These are phyloP conservation scores for Tetraneura akinire DNA, from an alignment of 1,140 invertebrate genomes.

Conservation along the genomic window DNA sequence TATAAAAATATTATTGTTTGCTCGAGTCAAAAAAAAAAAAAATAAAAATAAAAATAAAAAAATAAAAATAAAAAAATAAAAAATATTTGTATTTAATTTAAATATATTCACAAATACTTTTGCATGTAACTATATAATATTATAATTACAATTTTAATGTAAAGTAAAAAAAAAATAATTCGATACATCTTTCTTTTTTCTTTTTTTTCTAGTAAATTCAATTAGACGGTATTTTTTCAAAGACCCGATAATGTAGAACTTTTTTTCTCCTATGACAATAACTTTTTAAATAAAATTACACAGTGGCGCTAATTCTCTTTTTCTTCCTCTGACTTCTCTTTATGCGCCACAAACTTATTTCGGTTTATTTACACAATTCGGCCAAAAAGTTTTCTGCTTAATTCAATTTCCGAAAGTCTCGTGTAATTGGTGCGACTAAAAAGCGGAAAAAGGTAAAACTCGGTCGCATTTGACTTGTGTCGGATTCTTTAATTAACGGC, in stretches of 20 bases:
- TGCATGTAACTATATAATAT: too few relatives aligned
- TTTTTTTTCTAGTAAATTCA: not conserved
- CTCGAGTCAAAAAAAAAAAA: too few relatives aligned
- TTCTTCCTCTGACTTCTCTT: not conserved
- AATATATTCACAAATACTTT: too few relatives aligned
- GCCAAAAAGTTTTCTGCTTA: constrained; percentile 46
- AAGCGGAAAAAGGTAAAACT: constrained; percentile 46
- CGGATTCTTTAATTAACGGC: constrained; percentile 49
- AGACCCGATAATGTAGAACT: constrained; percentile 12
- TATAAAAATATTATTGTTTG: too few relatives aligned
- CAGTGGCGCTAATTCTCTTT: constrained; percentile 35
- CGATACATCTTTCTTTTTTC: too few relatives aligned
- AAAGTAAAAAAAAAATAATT: not conserved
- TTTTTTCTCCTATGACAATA: constrained; percentile 23
- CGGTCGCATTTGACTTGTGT: constrained; percentile 46
- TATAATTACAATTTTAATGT: too few relatives aligned
- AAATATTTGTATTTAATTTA: too few relatives aligned
- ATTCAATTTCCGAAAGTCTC: constrained; percentile 33
- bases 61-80: too few relatives aligned
- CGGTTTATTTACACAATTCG: constrained; percentile 43
- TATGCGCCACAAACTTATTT: constrained; percentile 34
- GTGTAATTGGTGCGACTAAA: constrained; percentile 48
- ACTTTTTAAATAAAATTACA: constrained; percentile 36
- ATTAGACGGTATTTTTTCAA: not conserved
- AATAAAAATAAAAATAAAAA: too few relatives aligned